Evolutionary conservation across 2,797 vertebrate species (phyloP).

Genomic region (Gymnodraco acuticeps): DNA sequence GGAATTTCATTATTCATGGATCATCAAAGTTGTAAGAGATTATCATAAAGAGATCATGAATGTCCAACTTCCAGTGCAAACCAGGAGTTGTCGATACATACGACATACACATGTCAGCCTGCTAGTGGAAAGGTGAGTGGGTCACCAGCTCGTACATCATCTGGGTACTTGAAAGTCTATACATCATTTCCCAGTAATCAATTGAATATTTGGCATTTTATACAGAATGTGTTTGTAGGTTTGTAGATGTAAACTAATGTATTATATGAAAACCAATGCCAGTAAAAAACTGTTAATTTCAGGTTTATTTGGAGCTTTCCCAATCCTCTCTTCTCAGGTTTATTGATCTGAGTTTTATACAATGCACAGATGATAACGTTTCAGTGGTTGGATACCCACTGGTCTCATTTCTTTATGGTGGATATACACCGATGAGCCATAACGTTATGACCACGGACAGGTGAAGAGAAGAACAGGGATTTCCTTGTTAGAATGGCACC

Average conservation of each 20-base stretch:
- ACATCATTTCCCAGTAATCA: neutral
- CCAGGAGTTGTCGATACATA: no score
- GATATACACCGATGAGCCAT: no score
- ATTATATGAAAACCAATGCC: neutral
- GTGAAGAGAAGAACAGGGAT: no score
- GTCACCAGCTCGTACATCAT: neutral
- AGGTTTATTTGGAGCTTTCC: neutral
- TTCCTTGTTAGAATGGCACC: no score
- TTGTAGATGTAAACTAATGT: neutral
- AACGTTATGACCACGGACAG: no score
- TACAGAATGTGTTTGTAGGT: neutral
- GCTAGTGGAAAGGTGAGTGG: neutral
- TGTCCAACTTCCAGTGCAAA: neutral
- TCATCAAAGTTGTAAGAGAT: neutral
- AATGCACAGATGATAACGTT: neutral
- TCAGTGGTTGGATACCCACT: neutral
- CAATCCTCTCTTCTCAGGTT: neutral
- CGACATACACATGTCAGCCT: neutral
- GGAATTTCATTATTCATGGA: neutral
- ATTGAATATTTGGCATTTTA: neutral
- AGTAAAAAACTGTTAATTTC: neutral
- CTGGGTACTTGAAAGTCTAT: neutral
- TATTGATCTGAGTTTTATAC: neutral
- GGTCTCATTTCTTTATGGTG: neutral
- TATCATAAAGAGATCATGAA: neutral